These are phyloP conservation scores for Excalfactoria chinensis DNA, from an alignment of 2,113 vertebrate genomes.

Conservation along the genomic window DNA sequence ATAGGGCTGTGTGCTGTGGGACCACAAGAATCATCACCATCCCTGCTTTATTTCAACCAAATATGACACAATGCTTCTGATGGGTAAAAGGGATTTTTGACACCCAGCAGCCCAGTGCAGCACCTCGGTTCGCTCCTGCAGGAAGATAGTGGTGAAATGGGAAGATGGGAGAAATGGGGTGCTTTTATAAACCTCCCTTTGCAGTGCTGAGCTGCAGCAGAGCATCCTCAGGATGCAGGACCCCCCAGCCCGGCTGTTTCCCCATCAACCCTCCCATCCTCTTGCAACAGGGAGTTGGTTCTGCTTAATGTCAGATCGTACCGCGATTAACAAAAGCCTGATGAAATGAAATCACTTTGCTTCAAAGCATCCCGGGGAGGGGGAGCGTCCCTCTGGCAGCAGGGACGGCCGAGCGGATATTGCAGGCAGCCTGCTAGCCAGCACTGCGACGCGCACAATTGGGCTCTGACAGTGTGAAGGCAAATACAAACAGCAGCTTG, in stretches of 20 bases:
- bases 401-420: conserved; percentile 76
- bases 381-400: conserved; percentile 72
- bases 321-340: conserved; percentile 77
- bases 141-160: background rate
- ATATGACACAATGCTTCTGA: accelerated
- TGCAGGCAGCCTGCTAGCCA: conserved; percentile 76
- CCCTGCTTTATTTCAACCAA: background rate
- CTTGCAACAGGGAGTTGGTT: conserved; percentile 71
- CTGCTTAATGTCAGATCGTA: conserved; percentile 87
- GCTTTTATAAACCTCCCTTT: background rate
- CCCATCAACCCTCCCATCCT: conserved; percentile 43
- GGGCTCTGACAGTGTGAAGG: conserved; percentile 57
- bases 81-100: background rate
- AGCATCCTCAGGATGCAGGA: conserved; percentile 15
- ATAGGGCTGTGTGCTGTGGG: background rate
- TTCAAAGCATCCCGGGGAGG: conserved; percentile 81
- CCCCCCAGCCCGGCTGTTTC: conserved; percentile 51
- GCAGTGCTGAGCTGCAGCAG: background rate
- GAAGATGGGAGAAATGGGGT: background rate
- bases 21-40: accelerated
- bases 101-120: accelerated
- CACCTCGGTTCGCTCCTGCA: background rate
- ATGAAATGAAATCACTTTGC: conserved; percentile 83
- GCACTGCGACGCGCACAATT: conserved; percentile 66
- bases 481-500: conserved; percentile 50